A percentile compares a stretch with the other conserved stretches of the same genome.
Evolutionary conservation across 1,140 invertebrate genomes (phyloP).

Genomic region (Polypedilum vanderplanki): DNA sequence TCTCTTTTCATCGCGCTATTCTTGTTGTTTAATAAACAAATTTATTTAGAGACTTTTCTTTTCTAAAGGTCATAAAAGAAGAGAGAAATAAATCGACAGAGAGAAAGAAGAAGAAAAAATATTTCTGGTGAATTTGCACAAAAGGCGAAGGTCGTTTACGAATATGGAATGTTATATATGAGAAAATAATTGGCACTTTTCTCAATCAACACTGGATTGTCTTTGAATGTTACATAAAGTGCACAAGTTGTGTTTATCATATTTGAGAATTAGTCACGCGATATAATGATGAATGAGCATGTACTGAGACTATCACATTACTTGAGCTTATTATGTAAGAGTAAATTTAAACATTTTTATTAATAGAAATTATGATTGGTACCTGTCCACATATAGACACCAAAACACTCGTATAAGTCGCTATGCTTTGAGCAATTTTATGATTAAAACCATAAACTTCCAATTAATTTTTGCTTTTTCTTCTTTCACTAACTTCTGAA

Average conservation of each 20-base stretch:
- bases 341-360: background rate
- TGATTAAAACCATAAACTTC: no score
- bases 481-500: no score
- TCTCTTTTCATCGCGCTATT: no score
- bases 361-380: no score
- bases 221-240: background rate
- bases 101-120: background rate
- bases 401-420: no score
- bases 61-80: no score
- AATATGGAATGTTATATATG: background rate
- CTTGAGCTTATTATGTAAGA: background rate
- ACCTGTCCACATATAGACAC: no score
- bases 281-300: background rate
- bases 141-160: conserved; percentile 1
- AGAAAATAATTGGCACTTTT: conserved; percentile 13
- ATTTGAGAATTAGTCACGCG: background rate
- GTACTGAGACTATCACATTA: background rate
- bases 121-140: conserved; percentile 6
- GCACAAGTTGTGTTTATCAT: background rate
- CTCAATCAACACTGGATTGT: background rate
- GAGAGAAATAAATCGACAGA: background rate
- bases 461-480: no score
- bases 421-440: no score
- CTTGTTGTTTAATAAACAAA: no score
- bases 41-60: no score